Conservation (phyloP, 2,113 vertebrate species). For the Holacanthus passer region DNA sequence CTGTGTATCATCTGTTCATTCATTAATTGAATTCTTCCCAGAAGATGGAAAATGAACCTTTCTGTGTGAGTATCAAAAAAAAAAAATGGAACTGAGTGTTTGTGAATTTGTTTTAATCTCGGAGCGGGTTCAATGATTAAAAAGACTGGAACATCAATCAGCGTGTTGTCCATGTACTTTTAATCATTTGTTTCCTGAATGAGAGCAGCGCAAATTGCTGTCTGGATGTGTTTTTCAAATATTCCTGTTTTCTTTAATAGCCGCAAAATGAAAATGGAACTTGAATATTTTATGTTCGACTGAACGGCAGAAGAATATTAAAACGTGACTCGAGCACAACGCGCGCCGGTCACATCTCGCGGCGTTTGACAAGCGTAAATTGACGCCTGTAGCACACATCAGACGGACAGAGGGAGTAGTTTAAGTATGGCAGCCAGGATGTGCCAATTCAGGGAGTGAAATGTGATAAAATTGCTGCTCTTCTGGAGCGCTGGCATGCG, state of each 20-base stretch:
- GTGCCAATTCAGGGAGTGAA: not conserved
- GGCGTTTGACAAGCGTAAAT: not conserved
- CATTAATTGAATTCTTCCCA: constrained; percentile 15
- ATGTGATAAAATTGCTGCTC: not conserved
- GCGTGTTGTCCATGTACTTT: not conserved
- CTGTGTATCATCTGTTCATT: constrained; percentile 30
- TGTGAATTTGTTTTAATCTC: constrained; percentile 22
- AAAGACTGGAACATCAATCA: constrained; percentile 11
- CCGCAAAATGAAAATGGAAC: not conserved
- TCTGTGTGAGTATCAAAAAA: constrained; percentile 8
- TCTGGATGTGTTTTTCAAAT: not conserved
- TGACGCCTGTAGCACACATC: not conserved
- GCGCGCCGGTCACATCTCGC: not conserved
- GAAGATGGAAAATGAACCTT: constrained; percentile 11
- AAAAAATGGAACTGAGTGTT: constrained; percentile 2
- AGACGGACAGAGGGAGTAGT: not conserved
- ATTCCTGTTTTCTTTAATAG: not conserved
- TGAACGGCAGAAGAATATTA: not conserved
- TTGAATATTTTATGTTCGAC: not conserved
- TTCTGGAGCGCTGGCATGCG: not conserved
- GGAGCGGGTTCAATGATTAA: constrained; percentile 3
- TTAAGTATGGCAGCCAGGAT: too few species aligned
- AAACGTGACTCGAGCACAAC: not conserved
- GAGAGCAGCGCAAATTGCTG: constrained; percentile 10
- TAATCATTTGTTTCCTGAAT: constrained; percentile 20